Percentiles rank a stretch among this genome's conserved stretches.
These are phyloP conservation scores for Oryzias sinensis DNA, from an alignment of 2,797 vertebrate genomes.

Conservation along the genomic window DNA sequence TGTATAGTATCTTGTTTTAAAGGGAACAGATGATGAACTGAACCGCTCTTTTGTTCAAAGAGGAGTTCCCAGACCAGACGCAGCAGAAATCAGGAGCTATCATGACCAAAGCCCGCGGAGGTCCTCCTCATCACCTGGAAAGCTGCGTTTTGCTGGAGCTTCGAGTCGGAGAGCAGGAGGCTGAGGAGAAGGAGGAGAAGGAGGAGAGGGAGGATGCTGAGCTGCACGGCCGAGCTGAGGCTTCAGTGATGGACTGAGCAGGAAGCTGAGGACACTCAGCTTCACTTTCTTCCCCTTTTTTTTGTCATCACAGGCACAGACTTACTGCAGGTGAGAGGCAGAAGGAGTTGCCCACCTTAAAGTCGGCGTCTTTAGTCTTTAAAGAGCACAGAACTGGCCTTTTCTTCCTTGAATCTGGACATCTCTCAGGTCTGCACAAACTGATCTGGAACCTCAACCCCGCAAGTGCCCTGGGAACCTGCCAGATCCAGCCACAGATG, in stretches of 20 bases:
- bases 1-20: too few species aligned
- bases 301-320: slow-evolving; percentile 34
- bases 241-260: slow-evolving; percentile 68
- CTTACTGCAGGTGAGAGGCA: slow-evolving; percentile 43
- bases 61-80: slow-evolving; percentile 29
- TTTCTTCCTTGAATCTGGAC: slow-evolving; percentile 46
- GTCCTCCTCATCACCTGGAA: slow-evolving; percentile 60
- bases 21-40: too few species aligned
- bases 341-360: slow-evolving; percentile 21
- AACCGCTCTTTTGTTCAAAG: too few species aligned
- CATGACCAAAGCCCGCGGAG: slow-evolving; percentile 24
- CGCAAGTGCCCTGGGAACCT: slow-evolving; percentile 61
- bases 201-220: slow-evolving; percentile 57
- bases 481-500: slow-evolving; percentile 55
- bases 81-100: slow-evolving; percentile 16
- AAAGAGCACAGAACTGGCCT: slow-evolving; percentile 28
- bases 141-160: slow-evolving; percentile 56
- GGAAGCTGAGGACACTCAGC: slow-evolving; percentile 34
- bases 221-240: slow-evolving; percentile 48
- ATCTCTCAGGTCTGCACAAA: slow-evolving; percentile 66
- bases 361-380: not conserved
- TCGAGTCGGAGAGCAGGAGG: slow-evolving; percentile 63
- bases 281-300: slow-evolving; percentile 18
- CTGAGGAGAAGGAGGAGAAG: slow-evolving; percentile 47
- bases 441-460: slow-evolving; percentile 60